Base-by-base conservation (phyloP, 2,113 vertebrate species). In the Dendropsophus ebraccatus region DNA sequence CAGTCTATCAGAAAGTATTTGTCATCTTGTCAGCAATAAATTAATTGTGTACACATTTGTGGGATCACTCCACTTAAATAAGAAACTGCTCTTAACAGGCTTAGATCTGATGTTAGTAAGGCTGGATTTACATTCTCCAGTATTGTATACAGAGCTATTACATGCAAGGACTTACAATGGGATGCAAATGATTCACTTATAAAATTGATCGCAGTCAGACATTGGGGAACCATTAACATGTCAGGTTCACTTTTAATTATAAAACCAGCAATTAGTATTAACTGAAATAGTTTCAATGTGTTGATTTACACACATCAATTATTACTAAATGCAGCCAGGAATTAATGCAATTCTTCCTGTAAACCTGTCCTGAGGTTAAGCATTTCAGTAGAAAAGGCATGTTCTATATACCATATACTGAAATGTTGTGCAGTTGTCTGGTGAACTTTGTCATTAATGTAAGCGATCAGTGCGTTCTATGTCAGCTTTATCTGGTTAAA, bases 21-120 rank as follows among this genome's bases (percentile, higher is more conserved):
- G 77, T 80, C 77, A 80, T 80, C 52, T 60, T 80, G 77, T 80
- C 77, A 80, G 77, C 16, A 58, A 60, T 58, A 41, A 80, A 41
- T 21, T 41, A 80, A 80, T 45, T 58, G 54, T 52, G n/a, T 79
- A 28, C 52, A 79, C 76, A 79, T 79, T 80, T 80, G 77, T 60
- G 54, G 41, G 21, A 76, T 35, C 52, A 41, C 8, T 80, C 17
- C 49, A 32, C 49, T 52, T 16, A 30, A 28, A 77, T 32, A 32
- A 35, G 14, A 32, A 52, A 77, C 14, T 50, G 14, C 12, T 25
- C 17, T 32, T 52, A 54, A 77, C 32, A 21, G 16, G 2, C 28
- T 32, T 30, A 54, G 7, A 77, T 54, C 13, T 74, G 12, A 49
- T 49, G 50, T 50, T 14, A 70, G 32, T 70, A 70, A 70, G 41